Conservation (phyloP, 2,888 invertebrate genomes). For the Platycheirus rosarum region DNA sequence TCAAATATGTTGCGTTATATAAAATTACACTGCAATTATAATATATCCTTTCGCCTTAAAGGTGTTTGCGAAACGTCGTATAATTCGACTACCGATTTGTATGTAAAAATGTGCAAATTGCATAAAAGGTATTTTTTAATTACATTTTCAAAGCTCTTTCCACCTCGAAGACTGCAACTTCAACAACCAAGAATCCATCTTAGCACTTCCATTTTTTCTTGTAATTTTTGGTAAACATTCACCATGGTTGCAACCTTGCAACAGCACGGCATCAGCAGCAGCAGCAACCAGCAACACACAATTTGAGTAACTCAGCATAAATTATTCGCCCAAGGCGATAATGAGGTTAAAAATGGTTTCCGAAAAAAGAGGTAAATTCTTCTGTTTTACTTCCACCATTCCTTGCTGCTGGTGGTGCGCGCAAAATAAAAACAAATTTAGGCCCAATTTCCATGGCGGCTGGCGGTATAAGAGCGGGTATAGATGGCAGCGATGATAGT, state of each 20-base stretch:
- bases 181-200: constrained; percentile 27
- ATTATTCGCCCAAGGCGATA: constrained; percentile 82
- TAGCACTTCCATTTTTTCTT: constrained; percentile 16
- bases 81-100: constrained; percentile 57
- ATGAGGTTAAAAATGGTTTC: constrained; percentile 80
- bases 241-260: constrained; percentile 2
- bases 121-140: constrained; percentile 60
- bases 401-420: neutral
- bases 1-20: neutral
- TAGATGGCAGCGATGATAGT: constrained; percentile 51
- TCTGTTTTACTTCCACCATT: constrained; percentile 24
- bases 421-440: constrained; percentile 54
- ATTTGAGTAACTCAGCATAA: constrained; percentile 78
- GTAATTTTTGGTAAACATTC: neutral
- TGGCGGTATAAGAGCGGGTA: constrained; percentile 45
- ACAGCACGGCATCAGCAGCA: neutral
- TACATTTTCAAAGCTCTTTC: constrained; percentile 14
- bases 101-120: constrained; percentile 63
- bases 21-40: constrained; percentile 30
- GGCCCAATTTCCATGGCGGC: constrained; percentile 72
- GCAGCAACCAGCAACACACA: constrained; percentile 1
- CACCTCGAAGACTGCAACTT: neutral
- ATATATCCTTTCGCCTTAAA: constrained; percentile 14
- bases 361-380: constrained; percentile 26
- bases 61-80: constrained; percentile 38